Base-by-base conservation (phyloP, 2,888 invertebrate species). In the Gymnosoma rotundatum region DNA sequence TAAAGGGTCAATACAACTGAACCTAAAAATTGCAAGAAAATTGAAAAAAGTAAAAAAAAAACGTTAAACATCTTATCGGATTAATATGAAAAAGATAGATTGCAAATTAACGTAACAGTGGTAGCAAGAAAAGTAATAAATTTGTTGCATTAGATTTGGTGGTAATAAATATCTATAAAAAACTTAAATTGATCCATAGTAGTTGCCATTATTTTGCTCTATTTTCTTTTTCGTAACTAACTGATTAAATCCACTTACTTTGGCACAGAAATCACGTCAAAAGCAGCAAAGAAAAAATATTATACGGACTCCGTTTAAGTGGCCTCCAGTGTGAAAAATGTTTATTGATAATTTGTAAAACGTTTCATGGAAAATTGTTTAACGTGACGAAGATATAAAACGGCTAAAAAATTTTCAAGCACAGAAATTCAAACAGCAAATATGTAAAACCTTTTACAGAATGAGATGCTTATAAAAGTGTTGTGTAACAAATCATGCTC, bases 311-410 rank as follows among this genome's bases (percentile, higher is more conserved):
- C 12, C 36, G 16, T 54, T 79, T 61, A 69, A 74, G 64, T 78
- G 74, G 74, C 81, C 74, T 69, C 78, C 78, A 84, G 84, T 84
- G 84, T 84, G 81, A 81, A 84, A 81, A 84, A 81, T 78, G 52
- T 81, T 81, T 81, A 58, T 78, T 81, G 81, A 81, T 81, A 84
- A 84, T 84, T 84, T 84, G 78, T 64, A 78, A 84, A 78, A 81
- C 74, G 69, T 81, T 81, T 75, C 63, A 74, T 50, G 21, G 78
- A 74, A 84, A 78, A 78, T 64, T 73, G 48, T 12, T 78, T 78
- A 74, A 84, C 81, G 84, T 84, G 84, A 84, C 81, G 81, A 10
- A 74, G 78, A 78, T 74, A 81, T 70, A 81, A 69, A 10, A 20
- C 69, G 38, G 32, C 21, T 16, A 72, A 12, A 56, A 20, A 58